Conservation (phyloP, 2,888 invertebrate species). For the Unio pictorum region DNA sequence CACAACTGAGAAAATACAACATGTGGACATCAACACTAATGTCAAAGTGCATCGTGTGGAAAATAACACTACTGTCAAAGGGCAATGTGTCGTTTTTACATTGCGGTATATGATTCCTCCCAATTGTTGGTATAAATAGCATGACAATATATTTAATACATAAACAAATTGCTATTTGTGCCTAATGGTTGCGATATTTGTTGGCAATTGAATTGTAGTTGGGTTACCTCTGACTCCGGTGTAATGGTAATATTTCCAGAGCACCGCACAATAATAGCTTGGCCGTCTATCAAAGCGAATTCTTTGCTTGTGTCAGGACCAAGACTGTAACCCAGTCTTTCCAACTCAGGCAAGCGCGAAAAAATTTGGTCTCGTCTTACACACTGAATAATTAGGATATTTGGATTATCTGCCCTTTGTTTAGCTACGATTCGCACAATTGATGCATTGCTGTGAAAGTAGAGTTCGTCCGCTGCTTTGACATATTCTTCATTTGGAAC, state of each 20-base stretch:
- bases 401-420: not conserved
- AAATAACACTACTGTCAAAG: no score
- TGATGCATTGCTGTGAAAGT: not conserved
- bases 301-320: constrained; percentile 5
- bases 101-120: no score
- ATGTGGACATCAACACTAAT: no score
- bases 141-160: no score
- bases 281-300: constrained; percentile 1
- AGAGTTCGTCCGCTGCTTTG: constrained; percentile 1
- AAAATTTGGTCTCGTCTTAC: not conserved
- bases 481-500: not conserved
- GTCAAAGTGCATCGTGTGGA: no score
- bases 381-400: not conserved
- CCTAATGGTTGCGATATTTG: not conserved
- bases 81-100: no score
- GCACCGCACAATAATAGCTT: not conserved
- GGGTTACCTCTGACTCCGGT: not conserved
- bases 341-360: not conserved
- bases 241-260: constrained; percentile 4
- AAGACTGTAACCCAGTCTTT: not conserved
- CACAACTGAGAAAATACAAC: no score
- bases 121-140: no score
- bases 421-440: constrained; percentile 4
- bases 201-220: not conserved
- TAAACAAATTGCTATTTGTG: not conserved